These are phyloP conservation scores for Protonemura montana DNA, from an alignment of 2,888 invertebrate genomes.

Conservation along the genomic window DNA sequence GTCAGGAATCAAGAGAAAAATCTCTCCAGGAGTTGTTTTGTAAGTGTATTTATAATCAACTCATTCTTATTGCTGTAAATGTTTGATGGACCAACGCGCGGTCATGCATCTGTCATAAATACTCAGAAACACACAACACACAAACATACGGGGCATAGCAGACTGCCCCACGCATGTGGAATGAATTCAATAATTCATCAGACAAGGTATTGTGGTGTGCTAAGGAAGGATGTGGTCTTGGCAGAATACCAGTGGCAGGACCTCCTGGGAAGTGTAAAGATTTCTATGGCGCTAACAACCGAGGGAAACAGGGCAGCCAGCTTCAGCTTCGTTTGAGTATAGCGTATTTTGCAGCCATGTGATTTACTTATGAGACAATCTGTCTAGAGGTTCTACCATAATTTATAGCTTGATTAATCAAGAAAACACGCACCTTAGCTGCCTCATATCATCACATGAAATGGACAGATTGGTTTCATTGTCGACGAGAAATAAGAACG, in stretches of 20 bases:
- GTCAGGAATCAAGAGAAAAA: not conserved
- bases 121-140: not conserved
- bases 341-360: not conserved
- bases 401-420: not conserved
- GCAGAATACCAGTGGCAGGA: not conserved
- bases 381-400: not conserved
- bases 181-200: not conserved
- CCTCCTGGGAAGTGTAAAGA: not conserved
- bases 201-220: not conserved
- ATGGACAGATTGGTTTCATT: not conserved
- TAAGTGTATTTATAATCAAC: not conserved
- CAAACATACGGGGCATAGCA: not conserved
- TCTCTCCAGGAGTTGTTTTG: not conserved
- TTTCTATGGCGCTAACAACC: not conserved
- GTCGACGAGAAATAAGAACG: not conserved
- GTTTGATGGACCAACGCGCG: not conserved
- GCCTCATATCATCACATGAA: not conserved
- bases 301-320: not conserved
- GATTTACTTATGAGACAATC: constrained; percentile 12
- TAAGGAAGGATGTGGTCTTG: not conserved
- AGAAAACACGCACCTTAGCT: not conserved
- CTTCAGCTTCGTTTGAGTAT: not conserved
- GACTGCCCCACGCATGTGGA: not conserved
- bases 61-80: not conserved
- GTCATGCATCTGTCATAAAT: not conserved